Conservation (phyloP, 1,140 invertebrate genomes). For the Diabrotica virgifera region DNA sequence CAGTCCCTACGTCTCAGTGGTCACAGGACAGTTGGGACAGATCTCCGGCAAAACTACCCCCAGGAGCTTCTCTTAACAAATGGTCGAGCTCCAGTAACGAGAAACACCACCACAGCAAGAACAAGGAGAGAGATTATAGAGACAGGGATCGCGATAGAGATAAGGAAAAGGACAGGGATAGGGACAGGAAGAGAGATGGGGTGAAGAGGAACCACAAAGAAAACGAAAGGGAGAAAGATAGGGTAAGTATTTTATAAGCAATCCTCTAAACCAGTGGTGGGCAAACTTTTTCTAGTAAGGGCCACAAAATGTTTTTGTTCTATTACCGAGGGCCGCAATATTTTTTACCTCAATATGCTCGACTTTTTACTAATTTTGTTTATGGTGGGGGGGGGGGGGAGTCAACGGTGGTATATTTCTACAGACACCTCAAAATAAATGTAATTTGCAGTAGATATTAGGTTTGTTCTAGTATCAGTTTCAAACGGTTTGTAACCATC, state of each 20-base stretch:
- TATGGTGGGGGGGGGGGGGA: no score
- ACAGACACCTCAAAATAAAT: no score
- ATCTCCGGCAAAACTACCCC: constrained; percentile 26
- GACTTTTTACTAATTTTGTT: no score
- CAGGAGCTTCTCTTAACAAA: constrained; percentile 24
- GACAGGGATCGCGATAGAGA: constrained; percentile 29
- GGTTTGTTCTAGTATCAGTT: no score
- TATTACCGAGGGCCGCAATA: no score
- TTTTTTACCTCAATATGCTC: no score
- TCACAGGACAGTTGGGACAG: constrained; percentile 34
- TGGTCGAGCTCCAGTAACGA: constrained; percentile 25
- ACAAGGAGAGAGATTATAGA: constrained; percentile 24
- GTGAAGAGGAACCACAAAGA: constrained; percentile 49
- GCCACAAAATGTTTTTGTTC: no score
- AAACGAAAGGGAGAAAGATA: constrained; percentile 44
- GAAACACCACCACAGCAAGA: constrained; percentile 14
- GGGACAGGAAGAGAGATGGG: constrained; percentile 32
- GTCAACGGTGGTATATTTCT: no score
- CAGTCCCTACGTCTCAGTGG: constrained; percentile 35
- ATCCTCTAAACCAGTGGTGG: no score
- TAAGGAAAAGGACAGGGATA: constrained; percentile 31
- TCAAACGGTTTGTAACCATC: no score
- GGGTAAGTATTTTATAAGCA: constrained; percentile 8
- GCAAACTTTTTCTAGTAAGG: no score
- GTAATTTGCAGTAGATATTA: no score